Evolutionary conservation across 1,140 invertebrate species (phyloP), one percentile per base, ranked within the genome.

Genomic region (Teleogryllus occipitalis): DNA sequence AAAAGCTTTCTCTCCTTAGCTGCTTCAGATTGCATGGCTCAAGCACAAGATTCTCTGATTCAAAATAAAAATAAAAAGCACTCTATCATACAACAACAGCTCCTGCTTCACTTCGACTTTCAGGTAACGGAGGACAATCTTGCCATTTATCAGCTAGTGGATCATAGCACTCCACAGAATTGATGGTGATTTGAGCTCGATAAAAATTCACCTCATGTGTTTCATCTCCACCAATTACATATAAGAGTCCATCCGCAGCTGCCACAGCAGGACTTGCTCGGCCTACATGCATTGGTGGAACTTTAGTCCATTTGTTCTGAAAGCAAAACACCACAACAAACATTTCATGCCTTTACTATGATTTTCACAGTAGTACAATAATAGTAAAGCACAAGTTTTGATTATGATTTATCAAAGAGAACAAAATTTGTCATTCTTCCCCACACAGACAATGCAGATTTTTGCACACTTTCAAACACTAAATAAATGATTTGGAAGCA

Each of bases 181-280:
- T 90, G 75, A 96, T 91, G 15, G 94, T 96, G 79, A 92, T 91
- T 86, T 94, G 93, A 18, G 93, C 93, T 82, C 94, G 89, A 87
- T 95, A 95, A 85, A 96, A 95, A 85, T 94, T 91, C 15, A 92
- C 91, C 86, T 94, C 92, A 82, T 90, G 90, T 3, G 89, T 90
- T 87, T 91, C 88, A 86, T 93, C 91, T n/a, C 95, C 95, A 7
- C 95, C 95, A 82, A 95, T 93, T 14, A 95, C 92, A 83, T 96
- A 96, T 3, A 97, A 88, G 76, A 91, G 89, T 10, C 93, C 93
- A 84, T 95, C 92, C 12, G 95, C 91, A 74, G 95, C 93, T 47
- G 93, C 93, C 65, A 96, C 94, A 76, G 94, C 94, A 47, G 95
- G 94, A 84, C 93, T 94, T 27, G 94, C 94, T 82, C 95, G 89